Percentiles rank a stretch among this genome's conserved stretches.
These are phyloP conservation scores for Mixornis gularis DNA, from an alignment of 2,113 vertebrate species.

Conservation along the genomic window DNA sequence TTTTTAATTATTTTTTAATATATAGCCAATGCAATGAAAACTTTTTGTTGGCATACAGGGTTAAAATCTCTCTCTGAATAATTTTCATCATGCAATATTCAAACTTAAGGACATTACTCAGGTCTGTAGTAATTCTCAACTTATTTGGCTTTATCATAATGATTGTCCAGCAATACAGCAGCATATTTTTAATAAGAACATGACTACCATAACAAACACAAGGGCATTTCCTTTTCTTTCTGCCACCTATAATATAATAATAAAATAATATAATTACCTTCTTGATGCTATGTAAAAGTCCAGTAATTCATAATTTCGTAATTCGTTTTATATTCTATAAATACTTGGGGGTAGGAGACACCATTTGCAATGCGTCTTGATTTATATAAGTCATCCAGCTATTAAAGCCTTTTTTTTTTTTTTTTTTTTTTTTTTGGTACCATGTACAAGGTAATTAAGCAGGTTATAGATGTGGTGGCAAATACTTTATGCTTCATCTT, in stretches of 20 bases:
- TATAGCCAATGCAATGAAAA: neutral
- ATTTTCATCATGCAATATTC: neutral
- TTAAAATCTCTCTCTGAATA: neutral
- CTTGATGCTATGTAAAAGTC: neutral
- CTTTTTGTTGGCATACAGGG: neutral
- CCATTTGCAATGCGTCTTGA: neutral
- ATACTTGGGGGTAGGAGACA: neutral
- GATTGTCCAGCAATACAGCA: neutral
- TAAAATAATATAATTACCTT: neutral
- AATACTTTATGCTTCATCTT: neutral
- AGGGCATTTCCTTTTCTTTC: neutral
- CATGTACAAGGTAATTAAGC: neutral
- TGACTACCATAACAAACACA: neutral
- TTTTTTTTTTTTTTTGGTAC: neutral
- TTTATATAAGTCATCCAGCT: neutral
- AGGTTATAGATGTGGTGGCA: neutral
- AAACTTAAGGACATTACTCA: neutral
- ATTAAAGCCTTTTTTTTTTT: neutral
- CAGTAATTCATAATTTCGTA: neutral
- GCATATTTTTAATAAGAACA: neutral
- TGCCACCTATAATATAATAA: neutral
- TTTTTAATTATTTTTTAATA: neutral
- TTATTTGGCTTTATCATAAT: neutral
- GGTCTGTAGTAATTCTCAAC: neutral
- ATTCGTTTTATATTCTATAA: neutral